Conservation (phyloP, 2,113 vertebrate species). For the Hiodon alosoides region DNA sequence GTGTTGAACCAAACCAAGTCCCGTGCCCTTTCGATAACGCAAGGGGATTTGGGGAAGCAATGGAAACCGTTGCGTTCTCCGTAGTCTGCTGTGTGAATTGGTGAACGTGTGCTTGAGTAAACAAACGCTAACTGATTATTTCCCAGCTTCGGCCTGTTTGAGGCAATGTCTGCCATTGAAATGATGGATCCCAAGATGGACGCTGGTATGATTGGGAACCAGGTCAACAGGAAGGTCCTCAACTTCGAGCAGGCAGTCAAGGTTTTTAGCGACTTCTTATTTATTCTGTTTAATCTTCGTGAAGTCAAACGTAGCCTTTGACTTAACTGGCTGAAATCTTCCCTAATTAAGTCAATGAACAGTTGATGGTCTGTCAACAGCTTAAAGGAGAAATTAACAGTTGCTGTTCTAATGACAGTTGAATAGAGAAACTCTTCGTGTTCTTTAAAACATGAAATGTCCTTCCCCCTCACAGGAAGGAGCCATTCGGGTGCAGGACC, state of each 20-base stretch:
- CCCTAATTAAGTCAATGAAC: no score
- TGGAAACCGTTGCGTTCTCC: no score
- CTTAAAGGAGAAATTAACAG: no score
- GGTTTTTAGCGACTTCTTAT: slow-evolving; percentile 53
- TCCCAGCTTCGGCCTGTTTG: slow-evolving; percentile 93
- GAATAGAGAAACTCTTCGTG: no score
- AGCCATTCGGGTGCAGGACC: slow-evolving; percentile 90
- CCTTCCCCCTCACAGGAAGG: slow-evolving; percentile 66
- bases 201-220: slow-evolving; percentile 98
- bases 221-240: slow-evolving; percentile 96
- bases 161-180: slow-evolving; percentile 99
- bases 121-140: background rate
- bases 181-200: slow-evolving; percentile 99
- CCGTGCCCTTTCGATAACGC: no score
- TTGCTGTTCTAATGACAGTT: no score
- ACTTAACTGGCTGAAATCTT: background rate
- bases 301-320: no score
- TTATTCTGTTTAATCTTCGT: background rate
- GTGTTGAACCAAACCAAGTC: no score
- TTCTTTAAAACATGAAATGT: background rate
- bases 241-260: slow-evolving; percentile 97
- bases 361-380: no score
- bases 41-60: no score
- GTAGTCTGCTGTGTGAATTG: background rate
- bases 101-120: no score